Evolutionary conservation across 2,113 vertebrate genomes (phyloP).

Genomic region (Epinephelus cyanopodus): DNA sequence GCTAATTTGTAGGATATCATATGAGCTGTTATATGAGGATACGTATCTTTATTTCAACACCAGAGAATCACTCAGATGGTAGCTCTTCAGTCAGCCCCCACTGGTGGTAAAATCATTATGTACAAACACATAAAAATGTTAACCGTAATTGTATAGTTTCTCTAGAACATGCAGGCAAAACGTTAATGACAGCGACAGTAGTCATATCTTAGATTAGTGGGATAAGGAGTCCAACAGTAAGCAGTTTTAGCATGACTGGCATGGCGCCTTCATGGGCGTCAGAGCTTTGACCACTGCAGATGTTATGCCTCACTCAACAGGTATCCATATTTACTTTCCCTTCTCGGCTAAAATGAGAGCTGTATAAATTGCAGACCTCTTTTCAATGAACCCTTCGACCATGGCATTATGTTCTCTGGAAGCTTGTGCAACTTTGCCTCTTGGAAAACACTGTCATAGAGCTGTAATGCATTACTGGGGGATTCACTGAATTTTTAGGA

Average conservation of each 20-base stretch:
- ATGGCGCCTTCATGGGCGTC: background rate
- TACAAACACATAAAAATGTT: too few relatives aligned
- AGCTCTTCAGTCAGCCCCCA: too few relatives aligned
- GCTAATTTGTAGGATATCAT: too few relatives aligned
- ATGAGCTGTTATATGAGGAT: too few relatives aligned
- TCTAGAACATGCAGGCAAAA: background rate
- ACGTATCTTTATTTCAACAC: background rate
- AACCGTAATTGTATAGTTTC: background rate
- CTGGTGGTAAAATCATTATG: too few relatives aligned
- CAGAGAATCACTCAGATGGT: background rate
- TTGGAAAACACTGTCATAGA: background rate
- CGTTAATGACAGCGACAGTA: background rate
- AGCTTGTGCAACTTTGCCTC: background rate
- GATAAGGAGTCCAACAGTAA: background rate
- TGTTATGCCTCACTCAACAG: conserved; percentile 19
- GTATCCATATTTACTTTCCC: conserved; percentile 9
- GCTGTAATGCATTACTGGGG: background rate
- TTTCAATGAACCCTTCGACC: background rate
- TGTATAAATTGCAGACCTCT: background rate
- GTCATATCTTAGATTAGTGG: background rate
- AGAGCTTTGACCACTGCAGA: conserved; percentile 21
- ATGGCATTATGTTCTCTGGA: background rate
- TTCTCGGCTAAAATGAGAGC: background rate
- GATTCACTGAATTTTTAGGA: background rate
- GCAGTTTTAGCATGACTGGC: conserved; percentile 4